These are phyloP conservation scores for Gasterosteus nipponicus DNA, from an alignment of 2,113 vertebrate species.

Conservation along the genomic window DNA sequence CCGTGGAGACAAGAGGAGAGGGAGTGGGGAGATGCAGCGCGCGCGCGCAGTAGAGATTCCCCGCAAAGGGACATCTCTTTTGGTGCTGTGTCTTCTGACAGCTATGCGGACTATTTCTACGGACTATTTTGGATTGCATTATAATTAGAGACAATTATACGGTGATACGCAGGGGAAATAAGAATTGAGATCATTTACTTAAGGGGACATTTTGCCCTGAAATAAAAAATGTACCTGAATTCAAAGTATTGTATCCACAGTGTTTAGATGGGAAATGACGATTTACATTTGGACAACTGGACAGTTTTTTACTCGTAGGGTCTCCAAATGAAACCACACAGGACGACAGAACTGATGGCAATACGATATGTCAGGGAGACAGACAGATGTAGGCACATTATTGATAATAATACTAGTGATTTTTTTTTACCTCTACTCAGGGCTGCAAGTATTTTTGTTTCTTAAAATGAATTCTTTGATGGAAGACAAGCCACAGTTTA, in stretches of 20 bases:
- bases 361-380: background rate
- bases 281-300: background rate
- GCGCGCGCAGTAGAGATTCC: slow-evolving; percentile 70
- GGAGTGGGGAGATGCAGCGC: slow-evolving; percentile 79
- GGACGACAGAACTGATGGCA: background rate
- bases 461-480: background rate
- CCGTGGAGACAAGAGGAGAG: slow-evolving; percentile 77
- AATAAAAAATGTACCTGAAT: background rate
- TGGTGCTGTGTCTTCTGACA: slow-evolving; percentile 20
- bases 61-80: slow-evolving; percentile 40
- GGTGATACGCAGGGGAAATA: background rate
- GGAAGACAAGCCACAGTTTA: slow-evolving; percentile 52
- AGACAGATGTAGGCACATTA: background rate
- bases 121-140: background rate
- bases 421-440: background rate
- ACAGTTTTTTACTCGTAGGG: background rate
- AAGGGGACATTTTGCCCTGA: background rate
- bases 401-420: background rate
- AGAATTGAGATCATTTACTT: background rate
- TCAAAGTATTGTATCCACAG: background rate
- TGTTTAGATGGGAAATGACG: background rate
- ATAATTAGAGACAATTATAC: background rate
- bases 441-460: background rate
- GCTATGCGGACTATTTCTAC: slow-evolving; percentile 42
- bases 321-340: background rate